Conservation (phyloP, 2,113 vertebrate genomes). For the Delphinus delphis region DNA sequence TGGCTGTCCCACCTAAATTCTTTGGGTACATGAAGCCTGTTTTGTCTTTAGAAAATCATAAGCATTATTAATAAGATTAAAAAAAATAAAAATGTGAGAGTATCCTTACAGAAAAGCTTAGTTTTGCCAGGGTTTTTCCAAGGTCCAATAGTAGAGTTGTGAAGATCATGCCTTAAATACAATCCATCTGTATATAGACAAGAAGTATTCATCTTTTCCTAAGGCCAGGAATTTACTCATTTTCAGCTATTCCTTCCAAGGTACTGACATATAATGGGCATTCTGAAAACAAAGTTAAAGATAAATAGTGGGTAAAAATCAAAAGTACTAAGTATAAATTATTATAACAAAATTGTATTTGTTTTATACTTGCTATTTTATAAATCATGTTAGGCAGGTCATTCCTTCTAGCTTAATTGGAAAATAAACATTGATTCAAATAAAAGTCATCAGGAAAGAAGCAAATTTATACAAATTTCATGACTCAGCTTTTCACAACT, state of each 20-base stretch:
- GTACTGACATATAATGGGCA: background rate
- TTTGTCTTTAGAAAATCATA: background rate
- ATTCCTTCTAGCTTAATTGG: background rate
- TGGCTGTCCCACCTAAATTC: background rate
- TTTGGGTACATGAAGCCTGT: background rate
- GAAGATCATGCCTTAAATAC: background rate
- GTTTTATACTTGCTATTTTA: background rate
- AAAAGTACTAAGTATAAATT: background rate
- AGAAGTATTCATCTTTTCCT: background rate
- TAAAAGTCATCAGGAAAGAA: background rate
- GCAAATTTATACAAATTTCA: background rate
- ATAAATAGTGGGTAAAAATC: background rate
- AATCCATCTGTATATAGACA: background rate
- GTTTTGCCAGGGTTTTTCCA: background rate
- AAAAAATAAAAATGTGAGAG: background rate
- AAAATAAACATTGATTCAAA: background rate
- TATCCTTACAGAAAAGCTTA: background rate
- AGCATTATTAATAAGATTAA: background rate
- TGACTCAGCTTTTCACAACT: background rate
- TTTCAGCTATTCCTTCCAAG: background rate
- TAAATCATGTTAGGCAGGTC: background rate
- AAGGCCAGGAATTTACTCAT: background rate
- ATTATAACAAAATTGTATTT: background rate
- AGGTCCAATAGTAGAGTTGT: background rate
- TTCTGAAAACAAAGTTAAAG: background rate